Base-by-base conservation (phyloP, 1,140 invertebrate species). In the Pseudomyrmex flavicornis region DNA sequence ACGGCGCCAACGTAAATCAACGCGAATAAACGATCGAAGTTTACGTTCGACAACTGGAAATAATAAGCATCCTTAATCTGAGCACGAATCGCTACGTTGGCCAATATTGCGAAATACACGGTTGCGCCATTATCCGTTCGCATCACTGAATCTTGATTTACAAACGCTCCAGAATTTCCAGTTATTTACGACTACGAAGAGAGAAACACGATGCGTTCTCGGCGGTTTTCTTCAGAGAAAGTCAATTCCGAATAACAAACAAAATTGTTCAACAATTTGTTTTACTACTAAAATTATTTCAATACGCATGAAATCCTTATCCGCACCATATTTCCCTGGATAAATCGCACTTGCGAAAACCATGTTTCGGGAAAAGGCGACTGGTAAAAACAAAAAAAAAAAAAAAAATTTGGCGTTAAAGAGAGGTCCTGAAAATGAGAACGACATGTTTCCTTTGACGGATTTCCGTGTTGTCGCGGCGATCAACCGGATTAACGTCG, bases 401-500 rank as follows among this genome's bases (percentile, higher is more conserved):
- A 73, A 17, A 70, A 26, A 26, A 26, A 26, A 26, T n/a, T 13
- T 20, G 35, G 1, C 12, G 22, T 54, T 22, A 58, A 48, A 82
- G 63, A 69, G 59, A 59, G 75, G 76, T 88, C 61, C 84, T 70
- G 86, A 85, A 88, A 88, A 88, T 87, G 87, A 85, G 69, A 80
- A 63, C 76, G 87, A 88, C 73, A 83, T 82, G 84, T 85, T 82
- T 85, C 82, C 83, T 91, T 91, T 91, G 90, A 91, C 91, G 89
- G 91, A 91, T 92, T 77, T 88, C 84, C 89, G 84, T 90, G 91
- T 92, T 86, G 87, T 69, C 84, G 88, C 69, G 84, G 80, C 87
- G 84, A 90, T 86, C 88, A 85, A 87, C 79, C 85, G 89, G 90
- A 92, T 92, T 92, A 92, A 86, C 87, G 79, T 80, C 86, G 82